phyloP scores from a whole-genome alignment of 1,140 invertebrate genomes.

The Drosophila simulans region DNA sequence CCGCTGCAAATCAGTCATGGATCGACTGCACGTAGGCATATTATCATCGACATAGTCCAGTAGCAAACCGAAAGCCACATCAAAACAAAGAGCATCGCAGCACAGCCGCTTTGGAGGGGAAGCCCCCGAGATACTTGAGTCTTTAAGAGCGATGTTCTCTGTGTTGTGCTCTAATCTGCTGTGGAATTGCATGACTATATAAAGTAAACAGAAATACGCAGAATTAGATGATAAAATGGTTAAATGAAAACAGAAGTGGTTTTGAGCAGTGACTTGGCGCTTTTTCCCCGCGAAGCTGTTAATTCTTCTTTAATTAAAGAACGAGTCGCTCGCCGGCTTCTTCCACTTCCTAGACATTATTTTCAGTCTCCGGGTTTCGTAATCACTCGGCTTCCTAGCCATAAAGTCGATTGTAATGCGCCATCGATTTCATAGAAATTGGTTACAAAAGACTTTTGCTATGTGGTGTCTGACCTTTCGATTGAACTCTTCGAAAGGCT shows the following conservation, averaged over 20 bases:
- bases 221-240: constrained; percentile 58
- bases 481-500: not conserved
- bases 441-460: not conserved
- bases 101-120: constrained; percentile 5
- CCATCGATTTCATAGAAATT: not conserved
- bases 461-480: constrained; percentile 31
- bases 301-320: constrained; percentile 79
- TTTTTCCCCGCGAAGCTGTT: constrained; percentile 72
- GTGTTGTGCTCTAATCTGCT: constrained; percentile 23
- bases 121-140: constrained; percentile 42
- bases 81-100: constrained; percentile 30
- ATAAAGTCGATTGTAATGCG: constrained; percentile 32
- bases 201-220: constrained; percentile 28
- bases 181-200: constrained; percentile 25
- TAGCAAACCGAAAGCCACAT: constrained; percentile 12
- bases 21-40: constrained; percentile 46
- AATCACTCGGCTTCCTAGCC: constrained; percentile 29
- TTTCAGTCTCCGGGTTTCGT: constrained; percentile 42
- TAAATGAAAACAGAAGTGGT: constrained; percentile 61
- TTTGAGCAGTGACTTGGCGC: constrained; percentile 56
- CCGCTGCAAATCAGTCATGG: constrained; percentile 37
- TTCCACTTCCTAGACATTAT: constrained; percentile 66
- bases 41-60: constrained; percentile 27
- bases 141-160: constrained; percentile 28
- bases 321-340: constrained; percentile 48